Evolutionary conservation across 2,888 invertebrate species (phyloP), one percentile per base, ranked within the genome.

Genomic region (Macaria notata): DNA sequence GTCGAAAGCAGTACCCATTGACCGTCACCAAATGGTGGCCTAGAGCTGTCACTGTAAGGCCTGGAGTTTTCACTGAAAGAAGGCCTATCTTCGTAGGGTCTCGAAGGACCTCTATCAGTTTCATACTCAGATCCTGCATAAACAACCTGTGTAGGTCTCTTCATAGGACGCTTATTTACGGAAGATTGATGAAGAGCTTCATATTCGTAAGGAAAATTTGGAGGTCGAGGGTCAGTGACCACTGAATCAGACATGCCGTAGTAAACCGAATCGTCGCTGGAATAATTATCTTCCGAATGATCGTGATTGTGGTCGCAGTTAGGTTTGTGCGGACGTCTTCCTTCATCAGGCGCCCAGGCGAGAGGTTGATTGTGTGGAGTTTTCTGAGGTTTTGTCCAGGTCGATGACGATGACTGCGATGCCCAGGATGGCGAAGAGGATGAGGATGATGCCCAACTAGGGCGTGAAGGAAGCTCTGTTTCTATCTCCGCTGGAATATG

Each of bases 1-100:
- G 95, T 95, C 0, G 95, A 95, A 5, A 96, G 81, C 2, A 96
- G 83, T 3, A 96, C 94, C 96, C 96, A 96, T 68, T 95, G 94
- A 0, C 96, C 96, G 59, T 95, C 94, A 0, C 95, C 94, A 60
- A 92, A 90, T 0, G 93, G 89, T 0, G 95, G 95, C 76, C 94
- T 92, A 3, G 92, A 54, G 9, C 43, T 54, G 6, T 54, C 54
- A 9, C 44, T 29, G 31, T 49, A 42, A 0, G 41, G 53, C 9
- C 48, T 54, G 3, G 54, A 44, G 43, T 41, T 42, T 6, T 54
- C 54, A 47, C 29, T 31, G 19, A 1, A 31, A 36, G 31, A 36
- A 8, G 48, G 95, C 76, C 94, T 44, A 31, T 59, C 54, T 4
- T 9, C 44, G 19, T 51, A 59, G 0, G 95, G 95, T 75, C 94